These are phyloP conservation scores for Euschistus heros DNA, from an alignment of 1,140 invertebrate genomes.

Conservation along the genomic window DNA sequence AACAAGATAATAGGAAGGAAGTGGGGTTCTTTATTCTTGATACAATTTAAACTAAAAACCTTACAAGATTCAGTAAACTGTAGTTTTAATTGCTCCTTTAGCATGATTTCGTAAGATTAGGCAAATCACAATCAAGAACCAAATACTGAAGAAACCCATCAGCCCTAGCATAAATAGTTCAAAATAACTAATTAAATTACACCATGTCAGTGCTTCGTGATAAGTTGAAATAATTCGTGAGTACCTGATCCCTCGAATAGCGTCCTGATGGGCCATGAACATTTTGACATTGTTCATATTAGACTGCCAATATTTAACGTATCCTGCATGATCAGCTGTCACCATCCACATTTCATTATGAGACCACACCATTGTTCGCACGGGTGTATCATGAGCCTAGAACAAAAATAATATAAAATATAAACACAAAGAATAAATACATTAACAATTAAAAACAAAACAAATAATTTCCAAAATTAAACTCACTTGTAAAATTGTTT, in stretches of 20 bases:
- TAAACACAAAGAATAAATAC: not conserved
- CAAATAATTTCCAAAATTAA: not conserved
- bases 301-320: constrained; percentile 99
- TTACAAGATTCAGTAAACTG: not conserved
- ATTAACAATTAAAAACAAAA: not conserved
- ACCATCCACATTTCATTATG: constrained; percentile 99
- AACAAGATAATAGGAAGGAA: not conserved
- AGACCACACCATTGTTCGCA: constrained; percentile 98
- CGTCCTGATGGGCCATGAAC: constrained; percentile 99
- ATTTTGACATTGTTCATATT: constrained; percentile 99
- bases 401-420: constrained; percentile 5
- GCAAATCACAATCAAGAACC: constrained; percentile 5
- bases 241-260: constrained; percentile 94
- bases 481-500: constrained; percentile 93
- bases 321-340: constrained; percentile 95
- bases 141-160: constrained; percentile 9
- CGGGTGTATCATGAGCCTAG: constrained; percentile 93
- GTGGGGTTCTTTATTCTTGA: constrained; percentile 19
- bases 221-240: constrained; percentile 17
- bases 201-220: constrained; percentile 1
- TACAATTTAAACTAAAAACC: constrained; percentile 8
- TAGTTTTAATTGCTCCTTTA: too few relatives aligned
- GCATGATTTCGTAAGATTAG: not conserved
- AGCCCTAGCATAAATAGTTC: not conserved
- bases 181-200: not conserved